Base-by-base conservation (phyloP, 2,797 vertebrate species). In the Etheostoma perlongum region DNA sequence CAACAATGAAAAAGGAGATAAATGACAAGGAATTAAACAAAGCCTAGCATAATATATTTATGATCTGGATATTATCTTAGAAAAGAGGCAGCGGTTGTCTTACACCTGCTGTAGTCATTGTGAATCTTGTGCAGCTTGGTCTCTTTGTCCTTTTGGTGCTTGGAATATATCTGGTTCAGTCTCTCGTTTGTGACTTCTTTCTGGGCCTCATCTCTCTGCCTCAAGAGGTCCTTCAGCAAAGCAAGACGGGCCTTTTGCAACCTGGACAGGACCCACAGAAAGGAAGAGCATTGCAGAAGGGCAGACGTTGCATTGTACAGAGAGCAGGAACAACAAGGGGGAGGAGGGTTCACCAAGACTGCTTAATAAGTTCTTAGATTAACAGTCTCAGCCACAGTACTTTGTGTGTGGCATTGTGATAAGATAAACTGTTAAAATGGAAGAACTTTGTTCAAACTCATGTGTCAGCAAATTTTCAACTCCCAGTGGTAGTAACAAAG, bases 221-320 rank as follows among this genome's bases (percentile, higher is more conserved):
- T 82, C 87, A 98, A 79, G 61, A 97, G 84, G 57, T 94, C 89
- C 78, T 84, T 94, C 59, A 98, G 92, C 81, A 97, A 85, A 76
- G 93, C 89, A 42, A 98, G 88, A 13, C 94, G 95, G 42, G 91
- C 74, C 36, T 96, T 96, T 88, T 99, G 97, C 74, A 98, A 81
- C 86, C 98, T 99, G 88, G 59, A 72, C 60, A 71, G 19, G 33
- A 74, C 13, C 53, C 70, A 79, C 12, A 84, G 55, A 69, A 27
- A 83, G 5, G 79, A 4, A 40, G 6, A 57, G 21, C 33, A 46
- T 27, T 25, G n/a, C 9, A 74, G 63, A 27, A 30, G 25, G 30
- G 36, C 13, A n/a, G 3, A 4, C 40, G 51, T 63, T 48, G 13
- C 1, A 40, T 19, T 4, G 6, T 6, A 46, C 52, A 58, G 9